phyloP scores from a whole-genome alignment of 1,140 invertebrate genomes.

The Pseudomyrmex gracilis region DNA sequence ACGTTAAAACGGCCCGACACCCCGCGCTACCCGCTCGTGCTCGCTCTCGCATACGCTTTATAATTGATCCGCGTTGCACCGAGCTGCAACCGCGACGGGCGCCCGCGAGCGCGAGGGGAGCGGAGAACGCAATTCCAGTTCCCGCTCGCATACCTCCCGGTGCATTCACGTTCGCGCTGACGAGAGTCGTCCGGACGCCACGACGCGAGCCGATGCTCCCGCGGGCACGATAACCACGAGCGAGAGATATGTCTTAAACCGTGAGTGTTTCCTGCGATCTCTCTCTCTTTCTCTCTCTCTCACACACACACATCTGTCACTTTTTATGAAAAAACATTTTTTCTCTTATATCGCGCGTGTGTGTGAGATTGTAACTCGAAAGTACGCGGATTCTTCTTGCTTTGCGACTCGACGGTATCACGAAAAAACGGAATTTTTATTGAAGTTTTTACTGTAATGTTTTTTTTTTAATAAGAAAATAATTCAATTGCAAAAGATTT shows the following conservation, averaged over 20 bases:
- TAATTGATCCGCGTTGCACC: conserved; percentile 50
- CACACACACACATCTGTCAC: too few relatives aligned
- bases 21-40: conserved; percentile 8
- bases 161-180: conserved; percentile 46
- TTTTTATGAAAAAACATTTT: not conserved
- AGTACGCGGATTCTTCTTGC: not conserved
- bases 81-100: not conserved
- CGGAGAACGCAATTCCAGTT: conserved; percentile 53
- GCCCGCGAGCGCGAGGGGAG: conserved; percentile 1
- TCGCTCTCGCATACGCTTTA: conserved; percentile 43
- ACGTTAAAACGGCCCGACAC: conserved; percentile 34
- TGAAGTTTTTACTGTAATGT: too few relatives aligned
- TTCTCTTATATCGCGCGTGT: not conserved
- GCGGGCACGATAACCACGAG: conserved; percentile 14
- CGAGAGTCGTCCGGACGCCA: conserved; percentile 25
- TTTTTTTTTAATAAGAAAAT: too few relatives aligned
- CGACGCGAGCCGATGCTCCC: conserved; percentile 29
- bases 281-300: too few relatives aligned
- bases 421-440: too few relatives aligned
- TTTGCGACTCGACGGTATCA: not conserved
- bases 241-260: not conserved
- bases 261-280: not conserved
- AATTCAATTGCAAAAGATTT: too few relatives aligned
- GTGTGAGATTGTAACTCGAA: not conserved
- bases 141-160: conserved; percentile 50